Percentiles rank a stretch among this genome's conserved stretches.
These are phyloP conservation scores for Asobara japonica DNA, from an alignment of 1,140 invertebrate species.

Conservation along the genomic window DNA sequence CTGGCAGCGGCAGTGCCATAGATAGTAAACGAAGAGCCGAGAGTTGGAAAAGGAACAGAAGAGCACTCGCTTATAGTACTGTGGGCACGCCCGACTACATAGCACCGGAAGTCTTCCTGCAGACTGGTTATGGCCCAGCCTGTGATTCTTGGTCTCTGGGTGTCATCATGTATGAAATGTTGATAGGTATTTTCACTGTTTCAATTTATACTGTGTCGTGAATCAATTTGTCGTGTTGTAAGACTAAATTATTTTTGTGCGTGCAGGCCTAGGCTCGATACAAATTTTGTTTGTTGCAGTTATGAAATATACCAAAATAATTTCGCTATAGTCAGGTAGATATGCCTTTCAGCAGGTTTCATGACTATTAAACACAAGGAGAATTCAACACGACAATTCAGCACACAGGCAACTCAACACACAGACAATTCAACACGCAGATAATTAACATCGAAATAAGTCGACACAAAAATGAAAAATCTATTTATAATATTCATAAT, in stretches of 20 bases:
- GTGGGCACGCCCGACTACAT: constrained; percentile 99
- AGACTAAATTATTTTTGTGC: neutral
- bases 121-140: constrained; percentile 95
- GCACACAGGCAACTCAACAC: too few relatives aligned
- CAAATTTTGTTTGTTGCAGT: too few relatives aligned
- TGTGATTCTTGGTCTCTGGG: constrained; percentile 99
- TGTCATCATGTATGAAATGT: constrained; percentile 99
- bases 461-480: too few relatives aligned
- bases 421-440: too few relatives aligned
- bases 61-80: constrained; percentile 93
- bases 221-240: neutral
- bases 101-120: constrained; percentile 97
- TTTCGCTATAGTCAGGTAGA: too few relatives aligned
- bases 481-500: too few relatives aligned
- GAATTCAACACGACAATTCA: too few relatives aligned
- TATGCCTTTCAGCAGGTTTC: too few relatives aligned
- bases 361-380: too few relatives aligned
- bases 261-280: too few relatives aligned
- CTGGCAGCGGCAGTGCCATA: constrained; percentile 77
- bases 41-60: constrained; percentile 96
- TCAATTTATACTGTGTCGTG: neutral
- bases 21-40: constrained; percentile 97
- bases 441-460: too few relatives aligned
- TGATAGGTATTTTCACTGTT: constrained; percentile 81
- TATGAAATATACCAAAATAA: too few relatives aligned